Base-by-base conservation (phyloP, 2,797 vertebrate species). In the Hypotaenidia philippensis region DNA sequence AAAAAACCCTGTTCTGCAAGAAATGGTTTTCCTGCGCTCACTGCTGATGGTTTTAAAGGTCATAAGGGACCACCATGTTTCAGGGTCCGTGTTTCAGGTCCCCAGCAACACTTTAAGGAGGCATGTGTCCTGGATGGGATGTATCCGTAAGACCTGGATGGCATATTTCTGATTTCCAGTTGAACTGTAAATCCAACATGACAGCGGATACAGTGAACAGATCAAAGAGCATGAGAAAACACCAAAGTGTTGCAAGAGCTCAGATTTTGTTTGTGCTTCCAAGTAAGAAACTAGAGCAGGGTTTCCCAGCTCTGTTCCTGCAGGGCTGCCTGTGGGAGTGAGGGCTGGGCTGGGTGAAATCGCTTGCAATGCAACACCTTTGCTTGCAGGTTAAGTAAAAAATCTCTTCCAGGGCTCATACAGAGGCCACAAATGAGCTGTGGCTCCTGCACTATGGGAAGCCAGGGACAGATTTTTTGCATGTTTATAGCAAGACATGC, bases 81-180 rank as follows among this genome's bases (percentile, higher is more conserved):
- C 57, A 44, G 25, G 22, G 25, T 40, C 34, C 41, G 9, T 70
- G 34, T 75, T 36, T 55, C n/a, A 50, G 25, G 45, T 38, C 49
- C 66, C 57, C 75, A 49, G 0, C 18, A 18, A 36, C 20, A 63
- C n/a, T 86, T 60, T 57, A 29, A 38, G 75, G 80, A 53, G 60
- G 18, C 0, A 0, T 2, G 3, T 25, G 53, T 49, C 7, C 32
- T 55, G 47, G 25, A 6, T 64, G 45, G 74, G 74, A 20, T 31
- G 70, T 59, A 22, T 72, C 70, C 50, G 17, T 57, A 40, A 59
- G 41, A 82, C 31, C 59, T 20, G 26, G 61, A 61, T 38, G 89
- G 29, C 5, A 0, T 32, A 31, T 78, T 86, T 87, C 68, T 85
- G 50, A 36, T 50, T 92, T 60, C 44, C 4, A 83, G 1, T 21